Percentiles rank a stretch among this genome's conserved stretches.
phyloP scores from a whole-genome alignment of 1,140 invertebrate genomes.

The Drosophila jambulina region DNA sequence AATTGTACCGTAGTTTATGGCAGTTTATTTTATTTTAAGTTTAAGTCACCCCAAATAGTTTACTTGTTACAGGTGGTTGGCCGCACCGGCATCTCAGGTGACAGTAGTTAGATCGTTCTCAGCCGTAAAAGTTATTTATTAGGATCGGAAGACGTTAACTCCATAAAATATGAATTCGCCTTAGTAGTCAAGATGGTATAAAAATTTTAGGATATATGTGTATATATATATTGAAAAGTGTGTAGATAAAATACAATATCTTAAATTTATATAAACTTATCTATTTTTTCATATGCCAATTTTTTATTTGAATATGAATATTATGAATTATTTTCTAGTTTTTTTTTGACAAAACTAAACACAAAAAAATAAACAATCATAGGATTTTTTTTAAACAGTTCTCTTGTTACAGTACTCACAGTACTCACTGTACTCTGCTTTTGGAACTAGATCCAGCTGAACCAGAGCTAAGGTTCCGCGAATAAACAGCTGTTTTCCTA shows the following conservation, averaged over 20 bases:
- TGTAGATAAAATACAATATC: not conserved
- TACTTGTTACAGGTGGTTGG: constrained; percentile 30
- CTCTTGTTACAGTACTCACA: not conserved
- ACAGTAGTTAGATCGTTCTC: constrained; percentile 3
- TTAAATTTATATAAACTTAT: not conserved
- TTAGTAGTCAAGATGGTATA: not conserved
- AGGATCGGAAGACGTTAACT: not conserved
- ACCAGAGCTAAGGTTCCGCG: not conserved
- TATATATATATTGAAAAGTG: not conserved
- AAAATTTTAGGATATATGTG: not conserved
- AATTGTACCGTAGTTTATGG: constrained; percentile 14
- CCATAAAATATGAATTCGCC: constrained; percentile 3
- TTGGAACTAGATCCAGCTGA: constrained; percentile 3
- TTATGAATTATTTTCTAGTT: not conserved
- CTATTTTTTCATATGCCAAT: not conserved
- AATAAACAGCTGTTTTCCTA: constrained; percentile 23
- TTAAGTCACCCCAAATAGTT: constrained; percentile 19
- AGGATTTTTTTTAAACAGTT: not conserved
- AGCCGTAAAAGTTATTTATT: constrained; percentile 11
- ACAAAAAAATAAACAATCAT: too few relatives aligned
- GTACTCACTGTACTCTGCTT: not conserved
- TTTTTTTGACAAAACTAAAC: not conserved
- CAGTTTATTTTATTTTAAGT: constrained; percentile 28
- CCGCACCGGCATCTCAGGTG: constrained; percentile 28
- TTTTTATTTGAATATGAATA: not conserved